Evolutionary conservation across 2,113 vertebrate genomes (phyloP).

Genomic region (Camelus bactrianus): DNA sequence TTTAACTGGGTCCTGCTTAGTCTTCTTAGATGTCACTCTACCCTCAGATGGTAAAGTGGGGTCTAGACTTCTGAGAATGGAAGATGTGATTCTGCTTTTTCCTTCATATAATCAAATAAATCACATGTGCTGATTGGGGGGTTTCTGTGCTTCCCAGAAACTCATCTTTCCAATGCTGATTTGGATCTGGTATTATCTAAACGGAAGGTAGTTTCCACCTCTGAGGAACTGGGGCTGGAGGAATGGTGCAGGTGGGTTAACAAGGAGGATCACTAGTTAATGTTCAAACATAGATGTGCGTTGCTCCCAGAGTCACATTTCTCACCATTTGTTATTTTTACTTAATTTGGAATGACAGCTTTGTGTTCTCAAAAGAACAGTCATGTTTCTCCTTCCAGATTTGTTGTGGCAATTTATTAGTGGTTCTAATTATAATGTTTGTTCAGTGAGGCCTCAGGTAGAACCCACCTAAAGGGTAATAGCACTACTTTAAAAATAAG

Average conservation of each 20-base stretch:
- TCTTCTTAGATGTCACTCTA: not conserved
- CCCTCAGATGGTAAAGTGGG: not conserved
- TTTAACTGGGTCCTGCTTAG: not conserved
- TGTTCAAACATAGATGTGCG: not conserved
- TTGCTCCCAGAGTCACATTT: not conserved
- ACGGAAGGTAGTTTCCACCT: not conserved
- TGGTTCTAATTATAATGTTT: conserved; percentile 43
- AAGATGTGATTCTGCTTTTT: not conserved
- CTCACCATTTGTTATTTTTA: conserved; percentile 63
- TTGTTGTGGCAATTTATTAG: conserved; percentile 51
- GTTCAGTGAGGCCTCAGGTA: conserved; percentile 25
- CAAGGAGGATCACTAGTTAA: not conserved
- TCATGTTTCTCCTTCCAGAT: conserved; percentile 55
- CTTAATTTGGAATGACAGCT: conserved; percentile 70
- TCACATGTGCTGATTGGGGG: not conserved
- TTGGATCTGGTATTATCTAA: not conserved
- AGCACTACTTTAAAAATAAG: conserved; percentile 9
- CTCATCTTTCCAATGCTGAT: not conserved
- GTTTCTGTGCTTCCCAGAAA: not conserved
- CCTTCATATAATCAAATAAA: not conserved
- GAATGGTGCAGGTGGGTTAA: fast-evolving
- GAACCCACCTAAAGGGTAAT: not conserved
- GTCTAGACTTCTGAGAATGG: not conserved
- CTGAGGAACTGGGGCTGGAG: not conserved
- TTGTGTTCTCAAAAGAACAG: conserved; percentile 61